phyloP scores from a whole-genome alignment of 2,888 invertebrate genomes.

The Carterocephalus palaemon region DNA sequence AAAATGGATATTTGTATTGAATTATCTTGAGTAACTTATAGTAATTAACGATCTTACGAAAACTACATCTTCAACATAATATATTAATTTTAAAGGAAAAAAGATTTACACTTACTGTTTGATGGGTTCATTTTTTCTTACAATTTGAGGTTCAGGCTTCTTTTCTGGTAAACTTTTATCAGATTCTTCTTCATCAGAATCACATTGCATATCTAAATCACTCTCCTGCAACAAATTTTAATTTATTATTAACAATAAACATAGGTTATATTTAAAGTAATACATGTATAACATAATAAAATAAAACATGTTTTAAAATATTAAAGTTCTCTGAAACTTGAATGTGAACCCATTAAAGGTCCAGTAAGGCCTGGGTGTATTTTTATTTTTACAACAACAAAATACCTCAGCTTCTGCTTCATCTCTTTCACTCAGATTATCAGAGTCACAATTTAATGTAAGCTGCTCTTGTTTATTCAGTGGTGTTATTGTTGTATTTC shows the following conservation, averaged over 20 bases:
- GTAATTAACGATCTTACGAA: no score
- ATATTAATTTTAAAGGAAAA: not conserved
- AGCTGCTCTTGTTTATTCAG: slow-evolving; percentile 73
- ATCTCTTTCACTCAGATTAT: slow-evolving; percentile 85
- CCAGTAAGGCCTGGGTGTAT: not conserved
- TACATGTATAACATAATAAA: not conserved
- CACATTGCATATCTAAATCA: slow-evolving; percentile 75
- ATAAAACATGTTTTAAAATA: no score
- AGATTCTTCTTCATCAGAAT: slow-evolving; percentile 68
- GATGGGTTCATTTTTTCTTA: slow-evolving; percentile 73
- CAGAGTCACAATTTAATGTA: slow-evolving; percentile 82
- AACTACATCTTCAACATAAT: no score
- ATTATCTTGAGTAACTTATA: no score
- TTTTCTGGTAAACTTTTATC: slow-evolving; percentile 57
- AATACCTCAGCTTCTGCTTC: slow-evolving; percentile 87
- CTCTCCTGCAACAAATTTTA: slow-evolving; percentile 58
- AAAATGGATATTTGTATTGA: slow-evolving; percentile 6
- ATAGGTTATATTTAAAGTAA: not conserved
- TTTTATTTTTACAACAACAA: not conserved
- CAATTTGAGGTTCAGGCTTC: slow-evolving; percentile 51
- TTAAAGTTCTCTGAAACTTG: no score
- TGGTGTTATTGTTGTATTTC: slow-evolving; percentile 82
- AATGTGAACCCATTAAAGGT: no score
- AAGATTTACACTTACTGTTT: slow-evolving; percentile 80
- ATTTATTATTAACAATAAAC: slow-evolving; percentile 10